These are phyloP conservation scores for Steatornis caripensis DNA, from an alignment of 2,113 vertebrate species.

Conservation along the genomic window DNA sequence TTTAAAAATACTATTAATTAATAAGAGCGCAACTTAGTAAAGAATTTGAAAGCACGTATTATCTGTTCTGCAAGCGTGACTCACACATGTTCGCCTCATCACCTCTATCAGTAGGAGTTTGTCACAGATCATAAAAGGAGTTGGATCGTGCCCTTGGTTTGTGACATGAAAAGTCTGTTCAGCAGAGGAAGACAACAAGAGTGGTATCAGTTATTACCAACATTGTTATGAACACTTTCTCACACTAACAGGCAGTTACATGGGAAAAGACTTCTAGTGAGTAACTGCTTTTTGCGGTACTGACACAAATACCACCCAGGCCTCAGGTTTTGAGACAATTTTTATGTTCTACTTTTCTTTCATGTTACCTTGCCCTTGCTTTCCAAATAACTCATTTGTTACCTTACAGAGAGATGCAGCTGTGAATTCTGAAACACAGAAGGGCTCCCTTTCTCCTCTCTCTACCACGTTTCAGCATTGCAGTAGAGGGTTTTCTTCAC, in stretches of 20 bases:
- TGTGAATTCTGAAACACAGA: background rate
- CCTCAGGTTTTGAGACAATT: background rate
- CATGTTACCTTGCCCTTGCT: background rate
- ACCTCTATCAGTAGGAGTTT: background rate
- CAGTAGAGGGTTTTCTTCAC: background rate
- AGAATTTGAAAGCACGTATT: background rate
- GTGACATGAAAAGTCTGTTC: background rate
- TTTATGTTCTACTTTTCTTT: background rate
- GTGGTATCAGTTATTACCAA: background rate
- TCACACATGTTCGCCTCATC: background rate
- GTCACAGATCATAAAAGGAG: background rate
- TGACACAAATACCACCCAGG: background rate
- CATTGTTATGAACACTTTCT: background rate
- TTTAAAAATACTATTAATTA: background rate
- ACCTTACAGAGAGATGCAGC: background rate
- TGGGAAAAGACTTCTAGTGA: background rate
- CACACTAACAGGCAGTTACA: background rate
- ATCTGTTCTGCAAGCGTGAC: background rate
- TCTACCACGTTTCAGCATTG: background rate
- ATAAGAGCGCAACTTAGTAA: background rate
- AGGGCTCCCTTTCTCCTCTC: background rate
- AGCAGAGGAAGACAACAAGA: background rate
- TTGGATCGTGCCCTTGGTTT: accelerated
- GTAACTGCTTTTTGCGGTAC: background rate
- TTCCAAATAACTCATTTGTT: background rate